Evolutionary conservation across 2,888 invertebrate species (phyloP), one percentile per base, ranked within the genome.

Genomic region (Keiferia lycopersicella): DNA sequence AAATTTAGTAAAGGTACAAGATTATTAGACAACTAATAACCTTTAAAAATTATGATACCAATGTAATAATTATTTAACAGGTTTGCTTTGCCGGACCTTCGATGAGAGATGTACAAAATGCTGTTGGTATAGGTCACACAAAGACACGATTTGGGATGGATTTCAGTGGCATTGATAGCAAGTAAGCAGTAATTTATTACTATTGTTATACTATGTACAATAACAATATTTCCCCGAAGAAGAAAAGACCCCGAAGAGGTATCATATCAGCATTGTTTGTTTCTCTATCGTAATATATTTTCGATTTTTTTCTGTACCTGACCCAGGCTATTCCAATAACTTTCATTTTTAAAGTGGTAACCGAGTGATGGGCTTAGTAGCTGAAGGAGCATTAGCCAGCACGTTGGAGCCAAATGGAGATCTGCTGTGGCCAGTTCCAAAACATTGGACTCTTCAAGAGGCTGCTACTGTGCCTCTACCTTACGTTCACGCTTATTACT

Each of bases 391-490:
- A 4, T 73, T 95, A 57, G 92, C 94, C 0, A 92, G 91, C n/a
- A 80, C 90, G n/a, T 88, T 95, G 0, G 83, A 87, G 66, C 92
- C 92, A 8, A 92, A 94, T 71, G 75, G 81, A 0, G 75, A 86
- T 38, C 76, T 93, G 41, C 64, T 81, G 1, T 96, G 95, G 96
- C 87, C 93, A 11, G 87, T 96, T 1, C 95, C 96, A 0, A 88
- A 93, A 0, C 73, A 87, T 6, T 96, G 95, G 95, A 91, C 92
- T 1, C 78, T 95, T 22, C 93, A 94, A 78, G 95, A 96, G 67
- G 96, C 95, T 4, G 95, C 95, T 0, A 95, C 96, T 0, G 93
- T 96, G 0, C 96, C 96, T 0, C 93, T 96, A 45, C 95, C 95
- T 0, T 83, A 75, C 30, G 64, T 76, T 0, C 65, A 78, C n/a